Evolutionary conservation across 2,113 vertebrate species (phyloP).

Genomic region (Hippocampus comes): DNA sequence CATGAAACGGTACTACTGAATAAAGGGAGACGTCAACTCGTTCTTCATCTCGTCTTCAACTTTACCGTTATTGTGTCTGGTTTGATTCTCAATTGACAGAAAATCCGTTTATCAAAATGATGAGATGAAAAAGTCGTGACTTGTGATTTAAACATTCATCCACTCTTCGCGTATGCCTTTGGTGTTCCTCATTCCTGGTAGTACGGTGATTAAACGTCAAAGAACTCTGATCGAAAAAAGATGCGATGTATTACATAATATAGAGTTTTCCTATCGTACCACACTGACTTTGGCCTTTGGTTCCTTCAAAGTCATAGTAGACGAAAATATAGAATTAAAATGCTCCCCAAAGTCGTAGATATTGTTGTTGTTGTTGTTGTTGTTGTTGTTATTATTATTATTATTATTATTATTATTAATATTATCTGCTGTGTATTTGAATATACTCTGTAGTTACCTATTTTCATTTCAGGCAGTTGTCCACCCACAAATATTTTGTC

Average conservation of each 20-base stretch:
- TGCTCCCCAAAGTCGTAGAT: not conserved
- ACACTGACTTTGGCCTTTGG: not conserved
- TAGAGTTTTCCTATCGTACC: not conserved
- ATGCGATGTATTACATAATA: not conserved
- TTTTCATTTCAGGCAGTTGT: not conserved
- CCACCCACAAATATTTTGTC: not conserved
- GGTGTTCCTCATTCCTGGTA: not conserved
- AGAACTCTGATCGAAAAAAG: not conserved
- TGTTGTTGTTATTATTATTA: too few species aligned
- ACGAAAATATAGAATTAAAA: not conserved
- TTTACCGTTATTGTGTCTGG: not conserved
- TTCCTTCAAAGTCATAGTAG: not conserved
- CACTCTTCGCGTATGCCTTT: not conserved
- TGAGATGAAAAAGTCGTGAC: not conserved
- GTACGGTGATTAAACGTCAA: too few species aligned
- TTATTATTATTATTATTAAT: too few species aligned
- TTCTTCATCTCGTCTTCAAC: not conserved
- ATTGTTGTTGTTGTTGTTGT: too few species aligned
- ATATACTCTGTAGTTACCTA: not conserved
- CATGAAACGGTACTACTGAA: too few species aligned
- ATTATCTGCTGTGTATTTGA: not conserved
- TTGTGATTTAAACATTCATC: not conserved
- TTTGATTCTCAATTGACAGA: not conserved
- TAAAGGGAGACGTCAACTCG: slow-evolving; percentile 21
- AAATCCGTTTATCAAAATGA: not conserved